Evolutionary conservation across 1,140 invertebrate species (phyloP).

Genomic region (Halictus rubicundus): DNA sequence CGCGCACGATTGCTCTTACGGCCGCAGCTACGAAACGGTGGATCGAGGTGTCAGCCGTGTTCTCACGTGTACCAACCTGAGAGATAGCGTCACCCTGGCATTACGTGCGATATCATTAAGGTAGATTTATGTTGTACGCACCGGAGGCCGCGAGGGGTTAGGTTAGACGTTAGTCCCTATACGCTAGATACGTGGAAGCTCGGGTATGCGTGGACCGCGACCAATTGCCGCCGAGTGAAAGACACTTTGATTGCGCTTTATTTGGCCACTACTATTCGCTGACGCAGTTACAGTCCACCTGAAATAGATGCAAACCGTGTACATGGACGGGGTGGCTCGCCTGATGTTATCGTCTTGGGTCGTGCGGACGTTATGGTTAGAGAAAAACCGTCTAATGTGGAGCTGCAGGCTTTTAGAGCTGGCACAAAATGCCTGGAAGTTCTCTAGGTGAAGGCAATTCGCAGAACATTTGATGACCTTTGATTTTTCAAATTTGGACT

Average conservation of each 20-base stretch:
- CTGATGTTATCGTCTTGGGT: too few relatives aligned
- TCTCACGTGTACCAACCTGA: constrained; percentile 70
- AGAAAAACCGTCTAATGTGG: too few relatives aligned
- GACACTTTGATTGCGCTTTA: not conserved
- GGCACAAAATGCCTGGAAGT: too few relatives aligned
- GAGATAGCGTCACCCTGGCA: constrained; percentile 73
- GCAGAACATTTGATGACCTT: too few relatives aligned
- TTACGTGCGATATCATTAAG: constrained; percentile 74
- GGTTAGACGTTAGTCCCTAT: constrained; percentile 49
- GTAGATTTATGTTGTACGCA: constrained; percentile 73
- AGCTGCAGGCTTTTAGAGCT: too few relatives aligned
- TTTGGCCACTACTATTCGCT: not conserved
- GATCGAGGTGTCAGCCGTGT: constrained; percentile 73
- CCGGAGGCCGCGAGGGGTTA: constrained; percentile 33
- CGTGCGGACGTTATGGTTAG: too few relatives aligned
- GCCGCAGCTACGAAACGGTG: constrained; percentile 54
- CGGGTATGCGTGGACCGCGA: not conserved
- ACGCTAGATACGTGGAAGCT: constrained; percentile 35
- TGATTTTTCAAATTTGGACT: too few relatives aligned
- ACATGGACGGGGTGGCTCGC: not conserved
- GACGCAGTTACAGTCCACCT: not conserved
- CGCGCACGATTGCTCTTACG: constrained; percentile 61
- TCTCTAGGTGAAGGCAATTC: too few relatives aligned
- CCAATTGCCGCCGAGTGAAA: not conserved
- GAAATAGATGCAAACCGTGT: not conserved